Conservation (phyloP, 2,797 vertebrate species). For the Oceanodroma leucorhoa region DNA sequence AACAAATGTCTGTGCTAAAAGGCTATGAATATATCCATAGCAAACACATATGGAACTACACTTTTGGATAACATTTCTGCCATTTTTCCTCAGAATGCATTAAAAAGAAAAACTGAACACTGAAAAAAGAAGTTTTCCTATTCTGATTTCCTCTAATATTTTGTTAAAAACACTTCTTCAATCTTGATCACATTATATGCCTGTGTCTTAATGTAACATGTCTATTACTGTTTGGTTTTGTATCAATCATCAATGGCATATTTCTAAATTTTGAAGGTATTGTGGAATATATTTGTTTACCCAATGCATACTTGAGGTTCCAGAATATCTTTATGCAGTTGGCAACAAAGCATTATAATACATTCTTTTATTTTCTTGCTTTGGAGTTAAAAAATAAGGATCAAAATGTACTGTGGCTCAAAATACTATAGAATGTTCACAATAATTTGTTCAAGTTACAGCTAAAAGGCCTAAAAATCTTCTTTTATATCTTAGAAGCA, state of each 20-base stretch:
- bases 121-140: background rate
- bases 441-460: constrained; percentile 2
- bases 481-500: background rate
- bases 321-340: background rate
- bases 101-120: background rate
- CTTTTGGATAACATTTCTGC: background rate
- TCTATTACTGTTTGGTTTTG: background rate
- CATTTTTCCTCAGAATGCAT: background rate
- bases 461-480: background rate
- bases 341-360: background rate
- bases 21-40: background rate
- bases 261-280: background rate
- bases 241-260: background rate
- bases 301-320: background rate
- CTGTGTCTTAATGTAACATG: background rate
- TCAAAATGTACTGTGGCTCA: background rate
- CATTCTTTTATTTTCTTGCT: background rate
- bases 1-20: background rate
- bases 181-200: background rate
- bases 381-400: background rate
- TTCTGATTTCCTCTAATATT: background rate
- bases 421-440: background rate
- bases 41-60: background rate
- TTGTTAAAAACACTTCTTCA: background rate
- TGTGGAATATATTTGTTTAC: background rate